Evolutionary conservation across 2,888 invertebrate genomes (phyloP).

Genomic region (Beris chalybata): DNA sequence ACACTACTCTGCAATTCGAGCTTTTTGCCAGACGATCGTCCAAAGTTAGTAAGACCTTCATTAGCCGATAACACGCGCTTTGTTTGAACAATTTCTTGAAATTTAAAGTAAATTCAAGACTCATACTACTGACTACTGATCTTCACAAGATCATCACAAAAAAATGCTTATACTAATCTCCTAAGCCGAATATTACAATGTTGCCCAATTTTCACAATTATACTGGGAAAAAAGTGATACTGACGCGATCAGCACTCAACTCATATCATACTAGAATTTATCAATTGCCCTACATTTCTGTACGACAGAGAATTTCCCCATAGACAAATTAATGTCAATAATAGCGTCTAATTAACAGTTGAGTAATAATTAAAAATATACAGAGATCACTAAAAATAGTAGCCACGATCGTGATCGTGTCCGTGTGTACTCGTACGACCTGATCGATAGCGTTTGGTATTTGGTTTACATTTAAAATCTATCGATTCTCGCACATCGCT

Average conservation of each 20-base stretch:
- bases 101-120: too few relatives aligned
- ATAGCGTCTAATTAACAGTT: conserved; percentile 16
- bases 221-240: background rate
- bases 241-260: background rate
- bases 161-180: too few relatives aligned
- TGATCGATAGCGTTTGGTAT: background rate
- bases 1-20: too few relatives aligned
- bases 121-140: too few relatives aligned
- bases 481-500: background rate
- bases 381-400: conserved; percentile 17
- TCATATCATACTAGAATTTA: background rate
- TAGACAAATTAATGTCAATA: conserved; percentile 15
- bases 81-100: too few relatives aligned
- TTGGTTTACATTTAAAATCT: background rate
- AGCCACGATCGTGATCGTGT: background rate
- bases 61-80: too few relatives aligned
- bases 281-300: background rate
- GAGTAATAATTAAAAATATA: conserved; percentile 25
- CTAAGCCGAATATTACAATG: too few relatives aligned
- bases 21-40: too few relatives aligned
- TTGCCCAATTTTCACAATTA: too few relatives aligned
- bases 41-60: too few relatives aligned
- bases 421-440: background rate
- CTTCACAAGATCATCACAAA: too few relatives aligned
- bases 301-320: background rate